phyloP scores from a whole-genome alignment of 2,113 vertebrate species.

The Callipepla squamata region DNA sequence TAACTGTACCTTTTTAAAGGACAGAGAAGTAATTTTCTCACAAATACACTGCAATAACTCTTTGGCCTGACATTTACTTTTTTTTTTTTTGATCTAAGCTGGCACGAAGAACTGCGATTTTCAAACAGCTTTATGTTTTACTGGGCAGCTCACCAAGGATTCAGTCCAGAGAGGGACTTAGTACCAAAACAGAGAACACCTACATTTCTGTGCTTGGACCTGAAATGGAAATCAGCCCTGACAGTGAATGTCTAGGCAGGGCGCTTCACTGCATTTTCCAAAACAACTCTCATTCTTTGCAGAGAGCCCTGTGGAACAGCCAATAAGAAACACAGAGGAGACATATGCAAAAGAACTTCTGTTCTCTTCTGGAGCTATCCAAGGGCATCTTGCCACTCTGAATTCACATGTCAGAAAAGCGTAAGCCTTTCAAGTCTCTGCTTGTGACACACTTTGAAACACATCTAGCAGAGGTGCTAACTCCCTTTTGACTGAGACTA shows the following conservation, averaged over 20 bases:
- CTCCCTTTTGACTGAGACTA: background rate
- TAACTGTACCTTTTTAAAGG: conserved; percentile 61
- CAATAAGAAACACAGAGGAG: background rate
- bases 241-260: background rate
- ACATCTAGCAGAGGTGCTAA: background rate
- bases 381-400: background rate
- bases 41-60: conserved; percentile 25
- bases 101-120: conserved; percentile 20
- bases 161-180: conserved; percentile 18
- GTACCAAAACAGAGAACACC: conserved; percentile 34
- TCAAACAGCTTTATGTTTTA: conserved; percentile 51
- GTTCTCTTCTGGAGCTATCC: background rate
- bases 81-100: conserved; percentile 34
- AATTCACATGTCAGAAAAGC: background rate
- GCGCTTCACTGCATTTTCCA: background rate
- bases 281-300: background rate
- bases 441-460: background rate
- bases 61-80: conserved; percentile 51
- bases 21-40: conserved; percentile 53
- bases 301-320: background rate
- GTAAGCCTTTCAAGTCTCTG: background rate
- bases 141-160: conserved; percentile 45
- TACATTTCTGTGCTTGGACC: background rate
- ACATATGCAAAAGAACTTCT: background rate
- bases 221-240: background rate